A percentile compares a stretch with the other conserved stretches of the same genome.
phyloP scores from a whole-genome alignment of 2,113 vertebrate genomes.

The Ailurus styani region DNA sequence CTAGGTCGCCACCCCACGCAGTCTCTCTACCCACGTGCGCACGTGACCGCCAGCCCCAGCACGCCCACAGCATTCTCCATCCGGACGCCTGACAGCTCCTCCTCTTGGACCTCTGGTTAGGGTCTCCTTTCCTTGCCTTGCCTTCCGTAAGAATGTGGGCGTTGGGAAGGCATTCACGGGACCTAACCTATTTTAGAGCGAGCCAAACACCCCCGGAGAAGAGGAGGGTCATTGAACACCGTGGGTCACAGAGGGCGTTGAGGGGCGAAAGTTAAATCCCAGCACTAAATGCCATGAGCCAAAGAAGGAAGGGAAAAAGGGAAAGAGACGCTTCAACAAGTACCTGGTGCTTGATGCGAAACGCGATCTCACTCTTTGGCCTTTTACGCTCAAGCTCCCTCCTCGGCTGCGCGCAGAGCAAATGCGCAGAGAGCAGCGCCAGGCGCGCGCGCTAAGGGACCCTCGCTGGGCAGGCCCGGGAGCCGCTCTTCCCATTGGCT shows the following conservation, averaged over 20 bases:
- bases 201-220: not conserved
- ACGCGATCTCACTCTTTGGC: rapidly evolving
- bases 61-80: rapidly evolving
- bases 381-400: not conserved
- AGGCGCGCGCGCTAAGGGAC: not conserved
- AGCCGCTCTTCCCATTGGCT: slow-evolving; percentile 13
- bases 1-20: not conserved
- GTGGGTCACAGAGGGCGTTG: not conserved
- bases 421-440: not conserved
- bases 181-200: not conserved
- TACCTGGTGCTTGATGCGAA: rapidly evolving
- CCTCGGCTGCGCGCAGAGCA: rapidly evolving
- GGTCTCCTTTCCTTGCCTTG: not conserved
- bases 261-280: not conserved
- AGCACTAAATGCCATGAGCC: not conserved
- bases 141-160: not conserved
- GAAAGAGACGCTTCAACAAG: not conserved
- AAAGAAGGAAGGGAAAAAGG: not conserved
- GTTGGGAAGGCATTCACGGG: not conserved
- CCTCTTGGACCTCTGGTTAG: not conserved
- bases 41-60: not conserved
- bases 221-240: not conserved
- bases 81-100: not conserved
- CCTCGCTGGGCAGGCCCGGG: rapidly evolving
- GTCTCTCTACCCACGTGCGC: not conserved